A percentile compares a stretch with the other conserved stretches of the same genome.
These are phyloP conservation scores for Hyles lineata DNA, from an alignment of 2,888 invertebrate genomes.

Conservation along the genomic window DNA sequence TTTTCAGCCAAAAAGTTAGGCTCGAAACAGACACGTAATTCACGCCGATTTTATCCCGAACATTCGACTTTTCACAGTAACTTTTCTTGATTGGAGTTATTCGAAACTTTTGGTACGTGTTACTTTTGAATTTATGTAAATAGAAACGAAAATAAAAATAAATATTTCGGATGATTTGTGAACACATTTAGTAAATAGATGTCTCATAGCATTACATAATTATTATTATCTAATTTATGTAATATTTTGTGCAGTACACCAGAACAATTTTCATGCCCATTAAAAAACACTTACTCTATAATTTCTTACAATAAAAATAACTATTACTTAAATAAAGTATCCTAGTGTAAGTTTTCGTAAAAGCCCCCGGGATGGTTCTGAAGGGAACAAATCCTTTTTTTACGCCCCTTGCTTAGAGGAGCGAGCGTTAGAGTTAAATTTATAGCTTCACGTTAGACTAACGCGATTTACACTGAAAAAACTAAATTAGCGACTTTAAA, in stretches of 20 bases:
- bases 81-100: constrained; percentile 21
- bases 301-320: too few species aligned
- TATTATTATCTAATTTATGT: too few species aligned
- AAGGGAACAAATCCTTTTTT: constrained; percentile 60
- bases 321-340: neutral
- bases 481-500: constrained; percentile 24
- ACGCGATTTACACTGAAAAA: constrained; percentile 11
- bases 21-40: constrained; percentile 1
- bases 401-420: constrained; percentile 31
- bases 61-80: constrained; percentile 13
- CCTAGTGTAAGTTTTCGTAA: constrained; percentile 49
- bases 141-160: constrained; percentile 1
- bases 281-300: too few species aligned
- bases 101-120: constrained; percentile 14
- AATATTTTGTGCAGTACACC: too few species aligned
- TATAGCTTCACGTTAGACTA: constrained; percentile 15
- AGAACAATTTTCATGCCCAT: too few species aligned
- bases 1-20: neutral
- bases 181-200: neutral
- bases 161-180: neutral
- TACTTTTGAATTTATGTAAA: neutral
- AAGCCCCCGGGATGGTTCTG: constrained; percentile 61
- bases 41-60: constrained; percentile 7
- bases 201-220: neutral
- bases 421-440: constrained; percentile 21